Evolutionary conservation across 2,797 vertebrate species (phyloP).

Genomic region (Pangasius krempfi): DNA sequence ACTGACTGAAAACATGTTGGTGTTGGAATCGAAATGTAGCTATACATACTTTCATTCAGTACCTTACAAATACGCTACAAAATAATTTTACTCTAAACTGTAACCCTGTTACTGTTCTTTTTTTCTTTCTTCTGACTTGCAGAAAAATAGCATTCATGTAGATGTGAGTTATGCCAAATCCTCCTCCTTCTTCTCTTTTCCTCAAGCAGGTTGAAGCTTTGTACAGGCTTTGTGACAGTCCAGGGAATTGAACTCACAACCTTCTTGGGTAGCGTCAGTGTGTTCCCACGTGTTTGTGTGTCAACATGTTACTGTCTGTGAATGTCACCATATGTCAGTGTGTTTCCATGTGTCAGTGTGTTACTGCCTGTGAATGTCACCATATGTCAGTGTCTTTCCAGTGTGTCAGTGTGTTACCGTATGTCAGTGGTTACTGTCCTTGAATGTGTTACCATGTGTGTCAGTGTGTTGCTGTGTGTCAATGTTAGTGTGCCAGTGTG

Average conservation of each 20-base stretch:
- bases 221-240: not conserved
- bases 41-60: not conserved
- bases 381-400: not conserved
- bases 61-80: not conserved
- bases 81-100: not conserved
- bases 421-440: not conserved
- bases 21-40: not conserved
- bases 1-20: not conserved
- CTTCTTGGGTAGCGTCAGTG: not conserved
- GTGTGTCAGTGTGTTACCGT: not conserved
- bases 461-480: not conserved
- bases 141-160: not conserved
- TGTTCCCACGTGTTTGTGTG: not conserved
- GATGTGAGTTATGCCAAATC: not conserved
- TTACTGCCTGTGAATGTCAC: not conserved
- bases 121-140: not conserved
- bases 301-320: not conserved
- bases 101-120: not conserved
- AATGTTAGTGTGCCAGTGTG: not conserved
- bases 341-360: not conserved
- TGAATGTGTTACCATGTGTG: not conserved
- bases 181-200: not conserved
- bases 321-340: not conserved
- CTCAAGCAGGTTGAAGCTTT: not conserved
- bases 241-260: not conserved